Evolutionary conservation across 1,140 invertebrate species (phyloP).

Genomic region (Rhynchophorus ferrugineus): DNA sequence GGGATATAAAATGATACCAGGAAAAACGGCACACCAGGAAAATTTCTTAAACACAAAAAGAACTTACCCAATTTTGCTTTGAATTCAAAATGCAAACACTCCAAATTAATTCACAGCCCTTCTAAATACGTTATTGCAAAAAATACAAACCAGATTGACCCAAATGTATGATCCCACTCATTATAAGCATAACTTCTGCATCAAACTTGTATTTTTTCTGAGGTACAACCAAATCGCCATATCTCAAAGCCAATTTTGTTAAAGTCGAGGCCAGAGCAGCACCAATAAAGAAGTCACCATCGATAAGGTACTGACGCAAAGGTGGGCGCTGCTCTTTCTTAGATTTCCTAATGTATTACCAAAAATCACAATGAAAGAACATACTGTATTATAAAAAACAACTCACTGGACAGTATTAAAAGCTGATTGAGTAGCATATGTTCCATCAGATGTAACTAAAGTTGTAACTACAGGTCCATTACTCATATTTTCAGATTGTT

Average conservation of each 20-base stretch:
- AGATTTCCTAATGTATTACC: constrained; percentile 40
- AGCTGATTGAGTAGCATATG: constrained; percentile 96
- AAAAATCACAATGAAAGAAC: background rate
- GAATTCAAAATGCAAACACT: no score
- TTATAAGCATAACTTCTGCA: constrained; percentile 81
- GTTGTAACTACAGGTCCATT: constrained; percentile 39
- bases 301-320: constrained; percentile 80
- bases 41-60: no score
- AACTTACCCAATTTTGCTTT: no score
- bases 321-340: constrained; percentile 70
- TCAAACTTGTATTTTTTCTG: constrained; percentile 61
- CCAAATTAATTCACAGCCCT: no score
- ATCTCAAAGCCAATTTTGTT: constrained; percentile 81
- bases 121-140: no score
- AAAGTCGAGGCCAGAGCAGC: constrained; percentile 85
- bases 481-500: constrained; percentile 34
- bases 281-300: constrained; percentile 95
- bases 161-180: constrained; percentile 79
- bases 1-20: no score
- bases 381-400: no score
- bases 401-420: constrained; percentile 73
- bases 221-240: constrained; percentile 50
- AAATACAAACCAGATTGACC: constrained; percentile 72
- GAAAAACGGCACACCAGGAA: no score
- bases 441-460: constrained; percentile 94